Evolutionary conservation across 1,140 invertebrate species (phyloP).

Genomic region (Pseudachorutes palmiensis): DNA sequence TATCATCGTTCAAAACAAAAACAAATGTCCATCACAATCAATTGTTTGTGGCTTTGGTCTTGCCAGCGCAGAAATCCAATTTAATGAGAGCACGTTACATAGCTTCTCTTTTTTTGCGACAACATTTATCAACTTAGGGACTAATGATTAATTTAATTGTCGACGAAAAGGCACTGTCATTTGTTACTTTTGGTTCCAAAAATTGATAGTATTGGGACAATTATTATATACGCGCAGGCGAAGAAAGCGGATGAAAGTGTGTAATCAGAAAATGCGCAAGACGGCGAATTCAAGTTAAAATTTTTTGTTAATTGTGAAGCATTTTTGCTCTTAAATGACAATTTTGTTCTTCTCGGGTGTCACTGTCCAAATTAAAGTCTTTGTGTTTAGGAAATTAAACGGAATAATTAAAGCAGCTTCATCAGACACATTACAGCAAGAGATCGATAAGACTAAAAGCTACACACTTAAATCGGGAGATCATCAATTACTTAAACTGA

Average conservation of each 20-base stretch:
- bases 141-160: background rate
- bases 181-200: constrained; percentile 11
- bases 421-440: too few relatives aligned
- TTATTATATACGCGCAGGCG: background rate
- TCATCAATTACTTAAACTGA: background rate
- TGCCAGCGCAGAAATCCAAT: background rate
- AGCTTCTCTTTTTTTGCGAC: too few relatives aligned
- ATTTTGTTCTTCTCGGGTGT: too few relatives aligned
- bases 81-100: background rate
- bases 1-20: constrained; percentile 3
- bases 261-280: too few relatives aligned
- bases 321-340: too few relatives aligned
- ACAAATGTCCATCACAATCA: constrained; percentile 10
- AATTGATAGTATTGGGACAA: background rate
- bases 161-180: constrained; percentile 6
- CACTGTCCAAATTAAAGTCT: too few relatives aligned
- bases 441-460: background rate
- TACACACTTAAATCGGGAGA: background rate
- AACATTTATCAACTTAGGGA: too few relatives aligned
- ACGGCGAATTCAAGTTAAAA: too few relatives aligned
- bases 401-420: too few relatives aligned
- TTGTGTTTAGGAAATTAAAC: too few relatives aligned
- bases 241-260: too few relatives aligned
- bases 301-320: too few relatives aligned
- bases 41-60: constrained; percentile 7